Conservation (phyloP, 2,113 vertebrate genomes). For the Xiphorhynchus elegans region DNA sequence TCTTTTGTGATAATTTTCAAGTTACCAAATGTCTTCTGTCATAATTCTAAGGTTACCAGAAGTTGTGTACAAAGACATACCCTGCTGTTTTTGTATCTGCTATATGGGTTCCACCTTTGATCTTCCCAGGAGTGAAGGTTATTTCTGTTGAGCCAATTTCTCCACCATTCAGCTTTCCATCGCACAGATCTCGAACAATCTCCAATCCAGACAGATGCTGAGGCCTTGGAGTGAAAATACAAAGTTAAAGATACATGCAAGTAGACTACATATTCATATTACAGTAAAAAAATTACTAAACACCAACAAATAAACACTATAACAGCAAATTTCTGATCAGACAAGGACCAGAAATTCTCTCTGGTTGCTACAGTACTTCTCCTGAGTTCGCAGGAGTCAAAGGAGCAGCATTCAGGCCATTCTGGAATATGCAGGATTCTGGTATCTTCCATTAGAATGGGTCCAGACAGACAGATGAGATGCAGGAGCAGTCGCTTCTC, state of each 20-base stretch:
- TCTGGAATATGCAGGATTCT: not conserved
- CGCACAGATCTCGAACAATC: conserved; percentile 88
- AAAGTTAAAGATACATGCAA: conserved; percentile 11
- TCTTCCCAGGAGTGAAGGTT: conserved; percentile 86
- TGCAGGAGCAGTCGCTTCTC: not conserved
- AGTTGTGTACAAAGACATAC: conserved; percentile 65
- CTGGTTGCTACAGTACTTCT: not conserved
- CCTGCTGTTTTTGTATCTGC: conserved; percentile 93
- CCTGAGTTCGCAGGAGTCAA: not conserved
- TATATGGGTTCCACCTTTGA: conserved; percentile 84
- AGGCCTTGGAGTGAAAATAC: conserved; percentile 79
- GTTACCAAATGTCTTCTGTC: not conserved
- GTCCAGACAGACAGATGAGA: not conserved
- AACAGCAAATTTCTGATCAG: not conserved
- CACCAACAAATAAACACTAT: not conserved
- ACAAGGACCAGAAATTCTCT: not conserved
- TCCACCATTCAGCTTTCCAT: conserved; percentile 87
- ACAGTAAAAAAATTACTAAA: not conserved
- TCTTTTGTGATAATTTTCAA: not conserved
- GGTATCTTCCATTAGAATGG: not conserved
- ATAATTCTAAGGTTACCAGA: not conserved
- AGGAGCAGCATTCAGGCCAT: not conserved
- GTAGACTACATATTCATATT: not conserved
- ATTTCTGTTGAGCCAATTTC: conserved; percentile 91
- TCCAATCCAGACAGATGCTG: conserved; percentile 93